These are phyloP conservation scores for Carpatolechia fugitivella DNA, from an alignment of 2,888 invertebrate species.

Conservation along the genomic window DNA sequence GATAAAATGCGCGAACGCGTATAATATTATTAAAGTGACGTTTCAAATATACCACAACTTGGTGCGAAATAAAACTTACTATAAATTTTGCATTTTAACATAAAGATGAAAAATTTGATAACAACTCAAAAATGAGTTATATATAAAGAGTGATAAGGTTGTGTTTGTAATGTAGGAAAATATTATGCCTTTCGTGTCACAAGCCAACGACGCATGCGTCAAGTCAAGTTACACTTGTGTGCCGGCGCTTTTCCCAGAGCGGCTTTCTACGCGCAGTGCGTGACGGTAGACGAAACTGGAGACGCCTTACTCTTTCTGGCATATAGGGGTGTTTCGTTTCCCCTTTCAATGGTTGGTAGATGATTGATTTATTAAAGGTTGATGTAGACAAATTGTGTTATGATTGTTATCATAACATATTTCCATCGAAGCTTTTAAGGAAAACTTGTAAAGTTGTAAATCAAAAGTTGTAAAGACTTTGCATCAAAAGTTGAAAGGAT, in stretches of 20 bases:
- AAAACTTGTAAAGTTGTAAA: too few species aligned
- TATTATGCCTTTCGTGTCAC: background rate
- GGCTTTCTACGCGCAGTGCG: slow-evolving; percentile 38
- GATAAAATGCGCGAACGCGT: background rate
- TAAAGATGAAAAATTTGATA: too few species aligned
- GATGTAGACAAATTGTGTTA: too few species aligned
- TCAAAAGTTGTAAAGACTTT: too few species aligned
- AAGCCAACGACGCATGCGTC: background rate
- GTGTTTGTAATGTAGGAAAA: background rate
- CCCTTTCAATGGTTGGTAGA: slow-evolving; percentile 3
- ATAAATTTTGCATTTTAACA: too few species aligned
- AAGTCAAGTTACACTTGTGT: slow-evolving; percentile 13
- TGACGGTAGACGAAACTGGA: slow-evolving; percentile 28
- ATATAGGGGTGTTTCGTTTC: slow-evolving; percentile 21
- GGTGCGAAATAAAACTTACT: background rate
- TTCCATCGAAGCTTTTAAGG: too few species aligned
- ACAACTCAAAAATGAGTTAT: too few species aligned
- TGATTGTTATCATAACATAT: too few species aligned
- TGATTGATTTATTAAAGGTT: background rate
- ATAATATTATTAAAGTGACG: background rate
- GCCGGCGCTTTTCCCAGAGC: slow-evolving; percentile 17
- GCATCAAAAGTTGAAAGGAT: too few species aligned
- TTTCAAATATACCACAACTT: background rate
- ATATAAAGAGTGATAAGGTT: too few species aligned
- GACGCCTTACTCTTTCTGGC: slow-evolving; percentile 28